Evolutionary conservation across 2,797 vertebrate species (phyloP), one percentile per base, ranked within the genome.

Genomic region (Periophthalmus magnuspinnatus): DNA sequence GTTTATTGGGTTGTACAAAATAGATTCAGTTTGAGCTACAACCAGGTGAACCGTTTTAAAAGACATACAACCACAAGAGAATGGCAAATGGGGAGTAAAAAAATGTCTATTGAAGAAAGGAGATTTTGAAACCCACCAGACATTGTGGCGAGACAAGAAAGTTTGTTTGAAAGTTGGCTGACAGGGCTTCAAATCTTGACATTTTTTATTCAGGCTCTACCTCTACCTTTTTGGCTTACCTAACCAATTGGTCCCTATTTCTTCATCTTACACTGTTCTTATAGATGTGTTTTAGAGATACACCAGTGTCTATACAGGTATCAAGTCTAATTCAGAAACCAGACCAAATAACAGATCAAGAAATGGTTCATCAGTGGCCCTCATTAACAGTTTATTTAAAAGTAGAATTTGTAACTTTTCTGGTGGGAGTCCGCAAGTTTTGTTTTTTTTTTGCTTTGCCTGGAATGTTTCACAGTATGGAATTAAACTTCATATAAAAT

Each of bases 51-150:
- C 63, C 28, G 6, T 65, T n/a, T n/a, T 13, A 50, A 45, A 69
- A 59, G 59, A 70, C 59, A 65, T 48, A 64, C 63, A 65, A 65
- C 63, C 17, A 52, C 45, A 6, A 65, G 24, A 65, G 45, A 65
- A 65, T n/a, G 63, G 63, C 21, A 65, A 65, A 65, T 65, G 47
- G 45, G 47, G 47, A 16, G 60, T 63, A 63, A 45, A 60, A n/a
- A 64, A 64, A 64, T 64, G 41, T 64, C 63, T 65, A 50, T 33
- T 50, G 47, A 65, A 65, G 62, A 45, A 64, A 9, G 63, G 45
- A 50, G 28, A 50, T 50, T 65, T 33, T 52, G 63, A 65, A 50
- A 65, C 50, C 63, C 63, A 65, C 24, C 47, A 65, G 63, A 65
- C 45, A 52, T n/a, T 32, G 63, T 33, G 63, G 47, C 28, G 50